A percentile compares a stretch with the other conserved stretches of the same genome.
These are phyloP conservation scores for Psettodes erumei DNA, from an alignment of 2,113 vertebrate species.

Conservation along the genomic window DNA sequence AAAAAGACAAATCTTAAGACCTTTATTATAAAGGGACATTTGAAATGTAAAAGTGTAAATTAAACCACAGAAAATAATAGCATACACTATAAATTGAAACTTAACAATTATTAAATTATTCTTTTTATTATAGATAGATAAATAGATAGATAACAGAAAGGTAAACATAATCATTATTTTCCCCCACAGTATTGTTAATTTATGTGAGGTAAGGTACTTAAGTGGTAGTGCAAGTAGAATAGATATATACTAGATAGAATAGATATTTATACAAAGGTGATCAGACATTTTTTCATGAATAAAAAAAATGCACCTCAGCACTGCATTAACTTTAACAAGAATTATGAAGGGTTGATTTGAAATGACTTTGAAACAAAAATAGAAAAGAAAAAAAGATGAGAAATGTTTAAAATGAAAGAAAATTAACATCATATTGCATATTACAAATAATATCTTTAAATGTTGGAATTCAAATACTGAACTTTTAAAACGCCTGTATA, in stretches of 20 bases:
- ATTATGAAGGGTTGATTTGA: neutral
- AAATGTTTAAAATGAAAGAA: too few species aligned
- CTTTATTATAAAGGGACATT: neutral
- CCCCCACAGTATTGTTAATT: neutral
- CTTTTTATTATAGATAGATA: constrained; percentile 32
- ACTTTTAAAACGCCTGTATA: neutral
- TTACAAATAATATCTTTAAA: neutral
- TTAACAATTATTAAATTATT: neutral
- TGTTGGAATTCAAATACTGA: neutral
- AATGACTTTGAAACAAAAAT: neutral
- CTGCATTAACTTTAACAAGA: neutral
- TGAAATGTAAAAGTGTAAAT: neutral
- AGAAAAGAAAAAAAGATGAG: too few species aligned
- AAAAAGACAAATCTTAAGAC: constrained; percentile 4
- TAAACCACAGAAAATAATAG: neutral
- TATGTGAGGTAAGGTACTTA: too few species aligned
- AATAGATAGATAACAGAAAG: neutral
- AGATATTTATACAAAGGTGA: neutral
- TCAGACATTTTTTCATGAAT: constrained; percentile 25
- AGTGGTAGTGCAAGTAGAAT: too few species aligned
- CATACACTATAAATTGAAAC: too few species aligned
- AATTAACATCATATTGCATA: too few species aligned
- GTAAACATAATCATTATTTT: neutral
- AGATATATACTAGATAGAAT: too few species aligned
- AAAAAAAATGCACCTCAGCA: constrained; percentile 8